Percentiles rank a stretch among this genome's conserved stretches.
These are phyloP conservation scores for Melopsittacus undulatus DNA, from an alignment of 2,797 vertebrate species.

Conservation along the genomic window DNA sequence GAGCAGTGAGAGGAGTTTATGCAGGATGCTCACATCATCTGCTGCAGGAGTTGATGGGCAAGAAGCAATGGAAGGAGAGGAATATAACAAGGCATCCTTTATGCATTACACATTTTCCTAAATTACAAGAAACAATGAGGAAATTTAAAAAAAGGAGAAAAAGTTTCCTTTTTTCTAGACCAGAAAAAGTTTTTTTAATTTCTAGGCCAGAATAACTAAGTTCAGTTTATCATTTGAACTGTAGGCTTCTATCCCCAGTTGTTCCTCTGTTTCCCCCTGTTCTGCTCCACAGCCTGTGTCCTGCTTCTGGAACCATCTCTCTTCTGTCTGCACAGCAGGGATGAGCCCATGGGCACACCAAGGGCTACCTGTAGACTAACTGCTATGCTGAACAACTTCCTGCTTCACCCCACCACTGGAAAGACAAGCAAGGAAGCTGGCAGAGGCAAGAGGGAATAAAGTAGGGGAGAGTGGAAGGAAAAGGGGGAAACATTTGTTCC, in stretches of 20 bases:
- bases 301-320: background rate
- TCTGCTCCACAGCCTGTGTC: background rate
- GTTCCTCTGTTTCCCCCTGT: background rate
- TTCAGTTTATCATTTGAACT: background rate
- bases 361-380: background rate
- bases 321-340: background rate
- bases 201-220: background rate
- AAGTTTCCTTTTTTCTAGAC: background rate
- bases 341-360: background rate
- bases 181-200: background rate
- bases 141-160: background rate
- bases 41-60: rapidly evolving
- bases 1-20: background rate
- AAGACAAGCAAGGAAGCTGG: background rate
- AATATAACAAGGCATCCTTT: background rate
- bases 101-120: background rate
- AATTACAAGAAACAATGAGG: background rate
- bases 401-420: background rate
- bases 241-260: background rate
- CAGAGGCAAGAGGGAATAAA: background rate
- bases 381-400: background rate
- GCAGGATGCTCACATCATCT: background rate
- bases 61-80: background rate
- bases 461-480: rapidly evolving
- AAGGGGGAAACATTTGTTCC: background rate